Evolutionary conservation across 53 echinoderm and acorn worm genomes (phyloP), one percentile per base, ranked within the genome.

Genomic region (Hippasteria phrygiana): DNA sequence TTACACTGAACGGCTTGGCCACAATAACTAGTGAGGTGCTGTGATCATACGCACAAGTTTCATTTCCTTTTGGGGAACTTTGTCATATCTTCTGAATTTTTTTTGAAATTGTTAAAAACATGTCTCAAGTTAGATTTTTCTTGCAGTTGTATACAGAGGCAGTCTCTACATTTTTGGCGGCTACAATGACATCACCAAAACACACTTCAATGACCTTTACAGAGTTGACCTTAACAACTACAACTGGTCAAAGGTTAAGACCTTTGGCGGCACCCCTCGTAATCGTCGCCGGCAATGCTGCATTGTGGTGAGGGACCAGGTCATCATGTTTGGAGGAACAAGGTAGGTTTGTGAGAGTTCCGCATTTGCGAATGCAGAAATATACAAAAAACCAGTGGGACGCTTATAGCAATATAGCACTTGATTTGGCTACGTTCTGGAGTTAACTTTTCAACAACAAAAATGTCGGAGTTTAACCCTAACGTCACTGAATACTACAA

Each of bases 241-340:
- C 55, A 94, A 94, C 63, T 99, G 99, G 99, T 90, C 94, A 47
- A 87, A 93, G 77, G 88, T 99, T 33, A 73, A 93, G 45, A 91
- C 89, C 43, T 42, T 53, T 2, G 99, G 96, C 20, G 71, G 72
- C 45, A 43, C 90, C 9, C 99, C 99, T 2, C 88, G 96, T 47
- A 88, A 87, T 22, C 73, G 99, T 22, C 84, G 99, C 9, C 84
- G 99, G 43, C 99, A 99, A 33, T 99, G 99, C 76, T 99, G 99
- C 77, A 87, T 95, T 37, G 75, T 91, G 73, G 71, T 93, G 40
- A 51, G 75, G 26, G 94, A 96, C 62, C 94, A 93, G 71, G 92
- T 99, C 92, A 83, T 94, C 75, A 83, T 99, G 90, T 99, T 99
- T 87, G 99, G 99, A 27, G 99, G 99, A 39, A 99, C 99, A 31